Evolutionary conservation across 2,113 vertebrate genomes (phyloP), one percentile per base, ranked within the genome.

Genomic region (Microcebus lehilahytsara): DNA sequence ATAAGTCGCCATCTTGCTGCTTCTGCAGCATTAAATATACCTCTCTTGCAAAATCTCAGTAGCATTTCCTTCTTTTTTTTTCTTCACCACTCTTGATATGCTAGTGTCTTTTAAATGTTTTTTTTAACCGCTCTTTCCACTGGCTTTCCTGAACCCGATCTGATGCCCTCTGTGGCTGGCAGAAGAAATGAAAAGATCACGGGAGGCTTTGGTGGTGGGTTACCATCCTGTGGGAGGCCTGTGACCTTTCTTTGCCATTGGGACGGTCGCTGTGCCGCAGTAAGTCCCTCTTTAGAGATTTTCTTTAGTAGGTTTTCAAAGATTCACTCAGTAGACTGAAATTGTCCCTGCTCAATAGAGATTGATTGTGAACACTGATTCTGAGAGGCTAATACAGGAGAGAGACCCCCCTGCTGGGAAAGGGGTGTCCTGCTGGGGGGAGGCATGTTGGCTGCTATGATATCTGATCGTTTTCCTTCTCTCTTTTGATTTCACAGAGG

Each of bases 301-400:
- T 97, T 91, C 93, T 97, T 95, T 93, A 95, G 91, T 79, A 42
- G 72, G 75, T 93, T 97, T 98, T 96, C 92, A 97, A 96, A 97
- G 97, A 96, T 93, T 95, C 89, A 62, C 84, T 93, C 60, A 40
- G 74, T 74, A 92, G 96, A 96, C 93, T 95, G 96, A 96, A 96
- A 98, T 97, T 96, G 95, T 95, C 93, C 85, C 77, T 85, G 95
- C 75, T 98, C 96, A 96, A 97, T 97, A 96, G 93, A 97, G 66
- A 98, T 94, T 98, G 97, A 98, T 97, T 97, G 86, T 96, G 96
- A 96, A 96, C 96, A 92, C 83, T 80, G 97, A 98, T 97, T 95
- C 96, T 91, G 56, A 87, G 95, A 96, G 89, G 96, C 83, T 80
- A 88, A 88, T 53, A 95, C 85, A 85, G 86, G 91, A 95, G 86